Percentiles rank a stretch among this genome's conserved stretches.
phyloP scores from a whole-genome alignment of 2,113 vertebrate genomes.

The Alligator sinensis region DNA sequence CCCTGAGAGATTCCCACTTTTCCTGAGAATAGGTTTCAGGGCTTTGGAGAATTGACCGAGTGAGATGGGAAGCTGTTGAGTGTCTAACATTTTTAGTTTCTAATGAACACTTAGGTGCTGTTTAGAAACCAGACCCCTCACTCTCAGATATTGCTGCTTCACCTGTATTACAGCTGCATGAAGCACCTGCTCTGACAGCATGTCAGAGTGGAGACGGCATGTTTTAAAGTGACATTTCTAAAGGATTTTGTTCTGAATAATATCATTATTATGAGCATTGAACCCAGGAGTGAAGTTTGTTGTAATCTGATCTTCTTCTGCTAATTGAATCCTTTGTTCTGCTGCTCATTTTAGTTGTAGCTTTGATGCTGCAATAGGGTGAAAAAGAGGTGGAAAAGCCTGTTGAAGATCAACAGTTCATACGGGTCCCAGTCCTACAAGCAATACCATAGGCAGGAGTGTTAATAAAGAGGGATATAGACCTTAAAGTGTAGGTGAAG shows the following conservation, averaged over 20 bases:
- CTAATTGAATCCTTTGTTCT: neutral
- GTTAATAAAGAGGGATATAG: neutral
- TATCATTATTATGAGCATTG: neutral
- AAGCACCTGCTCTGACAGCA: neutral
- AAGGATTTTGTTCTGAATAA: slow-evolving; percentile 22
- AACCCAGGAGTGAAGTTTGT: neutral
- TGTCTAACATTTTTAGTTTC: neutral
- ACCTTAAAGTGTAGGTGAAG: rapidly evolving
- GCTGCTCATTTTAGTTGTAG: neutral
- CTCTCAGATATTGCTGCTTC: neutral
- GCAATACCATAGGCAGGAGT: neutral
- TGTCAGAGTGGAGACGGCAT: neutral
- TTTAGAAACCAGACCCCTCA: neutral
- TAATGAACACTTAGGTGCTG: neutral
- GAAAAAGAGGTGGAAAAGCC: neutral
- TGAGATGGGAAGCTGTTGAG: neutral
- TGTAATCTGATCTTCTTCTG: neutral
- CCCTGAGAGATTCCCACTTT: neutral
- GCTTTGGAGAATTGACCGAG: neutral
- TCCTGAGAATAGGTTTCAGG: neutral
- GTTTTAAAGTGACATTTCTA: slow-evolving; percentile 26
- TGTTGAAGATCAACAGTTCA: neutral
- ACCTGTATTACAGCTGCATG: neutral
- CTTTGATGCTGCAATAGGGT: neutral
- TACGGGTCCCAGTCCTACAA: neutral